phyloP scores from a whole-genome alignment of 2,797 vertebrate species.

The Ptychadena robeensis region DNA sequence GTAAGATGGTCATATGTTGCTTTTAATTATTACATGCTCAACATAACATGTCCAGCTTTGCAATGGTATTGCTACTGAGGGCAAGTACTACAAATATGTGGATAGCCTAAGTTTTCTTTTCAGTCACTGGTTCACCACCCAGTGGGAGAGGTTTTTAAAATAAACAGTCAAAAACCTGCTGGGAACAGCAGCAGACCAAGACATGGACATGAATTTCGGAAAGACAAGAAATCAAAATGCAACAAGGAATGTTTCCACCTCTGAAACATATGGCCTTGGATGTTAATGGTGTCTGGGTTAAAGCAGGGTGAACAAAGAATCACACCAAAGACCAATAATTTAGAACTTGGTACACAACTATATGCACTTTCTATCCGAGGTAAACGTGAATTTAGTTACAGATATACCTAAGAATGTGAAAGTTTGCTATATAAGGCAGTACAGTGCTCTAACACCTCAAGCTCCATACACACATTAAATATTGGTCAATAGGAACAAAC shows the following conservation, averaged over 20 bases:
- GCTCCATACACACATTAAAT: too few relatives aligned
- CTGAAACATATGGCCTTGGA: background rate
- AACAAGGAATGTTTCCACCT: slow-evolving; percentile 1
- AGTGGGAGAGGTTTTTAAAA: background rate
- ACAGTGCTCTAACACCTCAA: too few relatives aligned
- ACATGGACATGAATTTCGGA: background rate
- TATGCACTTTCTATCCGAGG: too few relatives aligned
- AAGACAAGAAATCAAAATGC: background rate
- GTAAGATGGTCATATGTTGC: background rate
- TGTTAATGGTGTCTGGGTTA: background rate
- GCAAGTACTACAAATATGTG: background rate
- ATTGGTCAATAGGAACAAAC: too few relatives aligned
- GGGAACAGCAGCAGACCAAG: slow-evolving; percentile 2
- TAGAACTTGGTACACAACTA: too few relatives aligned
- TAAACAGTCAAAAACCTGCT: background rate
- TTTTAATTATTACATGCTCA: background rate
- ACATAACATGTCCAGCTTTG: background rate
- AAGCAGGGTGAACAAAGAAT: too few relatives aligned
- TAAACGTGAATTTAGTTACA: too few relatives aligned
- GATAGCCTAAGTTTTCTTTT: background rate
- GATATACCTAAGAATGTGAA: too few relatives aligned
- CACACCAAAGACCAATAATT: too few relatives aligned
- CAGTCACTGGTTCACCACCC: slow-evolving; percentile 1
- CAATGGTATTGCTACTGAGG: background rate
- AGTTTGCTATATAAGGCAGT: too few relatives aligned